Conservation (phyloP, 2,888 invertebrate species). For the Drosophila acutilabella region DNA sequence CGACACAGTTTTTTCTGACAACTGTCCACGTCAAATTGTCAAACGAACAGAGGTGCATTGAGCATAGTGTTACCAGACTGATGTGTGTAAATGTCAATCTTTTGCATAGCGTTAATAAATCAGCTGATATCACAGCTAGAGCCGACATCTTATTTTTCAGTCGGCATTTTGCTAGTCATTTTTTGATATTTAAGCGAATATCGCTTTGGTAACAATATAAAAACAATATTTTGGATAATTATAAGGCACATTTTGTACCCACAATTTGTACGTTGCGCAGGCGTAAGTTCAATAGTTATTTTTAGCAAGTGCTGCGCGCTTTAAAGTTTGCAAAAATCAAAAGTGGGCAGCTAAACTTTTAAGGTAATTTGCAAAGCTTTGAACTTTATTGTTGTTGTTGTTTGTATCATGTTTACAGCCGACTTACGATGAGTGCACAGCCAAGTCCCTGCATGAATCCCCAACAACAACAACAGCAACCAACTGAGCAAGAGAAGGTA, state of each 20-base stretch:
- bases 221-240: not conserved
- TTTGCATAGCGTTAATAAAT: not conserved
- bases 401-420: constrained; percentile 11
- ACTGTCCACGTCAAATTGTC: constrained; percentile 73
- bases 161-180: constrained; percentile 48
- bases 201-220: constrained; percentile 1
- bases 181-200: constrained; percentile 6
- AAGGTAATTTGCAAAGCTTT: constrained; percentile 19
- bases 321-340: not conserved
- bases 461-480: constrained; percentile 84
- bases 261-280: not conserved
- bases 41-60: constrained; percentile 49
- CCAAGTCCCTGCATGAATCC: constrained; percentile 90
- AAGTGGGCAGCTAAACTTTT: constrained; percentile 8
- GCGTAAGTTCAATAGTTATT: constrained; percentile 12
- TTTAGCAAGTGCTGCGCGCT: not conserved
- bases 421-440: constrained; percentile 88
- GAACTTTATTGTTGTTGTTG: not conserved
- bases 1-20: constrained; percentile 57
- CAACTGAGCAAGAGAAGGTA: constrained; percentile 87
- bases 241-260: constrained; percentile 3
- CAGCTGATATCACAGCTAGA: constrained; percentile 29
- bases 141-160: constrained; percentile 49
- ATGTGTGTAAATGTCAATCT: not conserved
- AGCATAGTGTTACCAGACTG: constrained; percentile 30